Evolutionary conservation across 1,140 invertebrate species (phyloP).

Genomic region (Marisa cornuarietis): DNA sequence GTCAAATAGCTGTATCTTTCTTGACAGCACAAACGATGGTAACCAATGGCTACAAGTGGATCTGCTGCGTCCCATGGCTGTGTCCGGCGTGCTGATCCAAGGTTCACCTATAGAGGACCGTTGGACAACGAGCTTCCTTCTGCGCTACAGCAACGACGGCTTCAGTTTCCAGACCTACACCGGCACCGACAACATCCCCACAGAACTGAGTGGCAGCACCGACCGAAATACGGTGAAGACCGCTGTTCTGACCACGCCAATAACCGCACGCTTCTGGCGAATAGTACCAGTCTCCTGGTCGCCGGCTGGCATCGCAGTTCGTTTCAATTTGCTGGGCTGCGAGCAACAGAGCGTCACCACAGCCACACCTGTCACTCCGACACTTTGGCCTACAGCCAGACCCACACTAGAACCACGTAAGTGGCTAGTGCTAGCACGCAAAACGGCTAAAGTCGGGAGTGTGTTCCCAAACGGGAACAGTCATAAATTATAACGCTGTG

Average conservation of each 20-base stretch:
- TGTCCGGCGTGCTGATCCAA: conserved; percentile 39
- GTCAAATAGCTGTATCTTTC: too few species aligned
- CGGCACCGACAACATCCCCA: background rate
- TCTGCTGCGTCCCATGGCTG: conserved; percentile 19
- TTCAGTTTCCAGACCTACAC: conserved; percentile 23
- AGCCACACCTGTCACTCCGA: background rate
- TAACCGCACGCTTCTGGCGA: conserved; percentile 35
- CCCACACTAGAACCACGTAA: conserved; percentile 10
- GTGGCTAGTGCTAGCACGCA: background rate
- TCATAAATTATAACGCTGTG: too few species aligned
- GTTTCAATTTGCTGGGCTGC: conserved; percentile 46
- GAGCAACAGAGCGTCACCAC: background rate
- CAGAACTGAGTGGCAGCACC: background rate
- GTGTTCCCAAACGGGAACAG: too few species aligned
- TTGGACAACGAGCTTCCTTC: conserved; percentile 36
- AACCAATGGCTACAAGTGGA: conserved; percentile 42
- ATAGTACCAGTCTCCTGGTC: conserved; percentile 32
- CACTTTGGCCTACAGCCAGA: background rate
- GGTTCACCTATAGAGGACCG: conserved; percentile 34
- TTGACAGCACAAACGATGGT: conserved; percentile 24
- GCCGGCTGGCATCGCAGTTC: conserved; percentile 31
- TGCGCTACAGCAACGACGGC: conserved; percentile 38
- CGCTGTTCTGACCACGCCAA: background rate
- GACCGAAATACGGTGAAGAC: conserved; percentile 1
- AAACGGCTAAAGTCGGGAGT: too few species aligned